phyloP scores from a whole-genome alignment of 2,113 vertebrate genomes.

The Equus quagga region DNA sequence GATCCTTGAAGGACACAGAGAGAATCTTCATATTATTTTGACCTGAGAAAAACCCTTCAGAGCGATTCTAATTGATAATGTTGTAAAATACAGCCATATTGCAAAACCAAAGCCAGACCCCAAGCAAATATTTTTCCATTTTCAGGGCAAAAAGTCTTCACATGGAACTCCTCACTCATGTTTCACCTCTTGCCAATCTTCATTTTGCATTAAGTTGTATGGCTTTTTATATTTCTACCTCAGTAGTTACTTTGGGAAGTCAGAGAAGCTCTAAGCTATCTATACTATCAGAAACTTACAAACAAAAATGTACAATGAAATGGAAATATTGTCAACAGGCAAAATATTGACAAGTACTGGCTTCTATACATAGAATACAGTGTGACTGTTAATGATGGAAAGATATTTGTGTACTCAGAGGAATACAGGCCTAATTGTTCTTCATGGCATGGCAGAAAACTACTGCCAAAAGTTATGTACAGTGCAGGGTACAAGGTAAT shows the following conservation, averaged over 20 bases:
- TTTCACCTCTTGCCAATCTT: background rate
- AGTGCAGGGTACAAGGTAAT: background rate
- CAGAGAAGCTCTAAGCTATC: background rate
- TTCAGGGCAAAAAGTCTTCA: constrained; percentile 1
- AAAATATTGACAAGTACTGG: constrained; percentile 44
- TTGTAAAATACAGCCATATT: background rate
- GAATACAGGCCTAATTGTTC: constrained; percentile 64
- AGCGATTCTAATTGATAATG: background rate
- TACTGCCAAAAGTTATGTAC: background rate
- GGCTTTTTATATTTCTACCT: background rate
- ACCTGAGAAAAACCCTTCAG: background rate
- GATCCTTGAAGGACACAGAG: constrained; percentile 13
- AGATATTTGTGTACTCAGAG: constrained; percentile 44
- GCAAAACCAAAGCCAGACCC: background rate
- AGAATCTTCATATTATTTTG: constrained; percentile 50
- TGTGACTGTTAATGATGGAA: background rate
- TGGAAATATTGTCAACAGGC: constrained; percentile 8
- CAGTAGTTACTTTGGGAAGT: background rate
- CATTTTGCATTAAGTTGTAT: constrained; percentile 19
- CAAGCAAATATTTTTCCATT: constrained; percentile 13
- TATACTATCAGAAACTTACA: background rate
- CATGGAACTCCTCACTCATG: background rate
- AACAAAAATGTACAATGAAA: background rate
- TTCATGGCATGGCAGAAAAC: constrained; percentile 1
- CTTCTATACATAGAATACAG: background rate